Evolutionary conservation across 2,888 invertebrate genomes (phyloP).

Genomic region (Dendrolimus pini): DNA sequence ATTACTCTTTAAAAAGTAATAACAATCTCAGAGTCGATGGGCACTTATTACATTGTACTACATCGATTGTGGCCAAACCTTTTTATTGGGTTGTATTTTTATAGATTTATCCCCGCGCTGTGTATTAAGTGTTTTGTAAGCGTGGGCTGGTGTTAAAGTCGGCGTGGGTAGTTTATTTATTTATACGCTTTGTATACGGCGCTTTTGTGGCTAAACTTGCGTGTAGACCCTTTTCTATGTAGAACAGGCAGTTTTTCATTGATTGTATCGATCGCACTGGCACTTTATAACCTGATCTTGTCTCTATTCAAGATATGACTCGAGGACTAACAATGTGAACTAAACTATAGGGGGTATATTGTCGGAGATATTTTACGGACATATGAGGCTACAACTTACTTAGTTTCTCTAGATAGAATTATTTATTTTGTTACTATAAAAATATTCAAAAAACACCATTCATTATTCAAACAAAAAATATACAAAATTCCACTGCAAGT

Average conservation of each 20-base stretch:
- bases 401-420: not conserved
- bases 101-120: conserved; percentile 44
- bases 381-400: not conserved
- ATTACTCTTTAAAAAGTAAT: conserved; percentile 27
- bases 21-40: conserved; percentile 30
- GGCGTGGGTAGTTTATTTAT: conserved; percentile 63
- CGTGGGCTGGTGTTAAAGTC: conserved; percentile 50
- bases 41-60: conserved; percentile 29
- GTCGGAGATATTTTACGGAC: not conserved
- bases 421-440: not conserved
- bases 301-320: conserved; percentile 15
- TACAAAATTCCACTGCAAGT: too few species aligned
- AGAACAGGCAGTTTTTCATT: conserved; percentile 51
- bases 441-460: not conserved
- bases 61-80: conserved; percentile 34
- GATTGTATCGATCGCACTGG: conserved; percentile 42
- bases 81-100: conserved; percentile 56
- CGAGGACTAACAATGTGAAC: not conserved
- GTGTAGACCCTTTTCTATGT: conserved; percentile 41
- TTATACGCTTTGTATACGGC: conserved; percentile 44
- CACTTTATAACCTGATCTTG: conserved; percentile 31
- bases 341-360: not conserved
- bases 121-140: conserved; percentile 55
- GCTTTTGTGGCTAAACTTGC: conserved; percentile 42
- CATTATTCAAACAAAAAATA: too few species aligned